Evolutionary conservation across 1,140 invertebrate species (phyloP).

Genomic region (Papilio aristodemus): DNA sequence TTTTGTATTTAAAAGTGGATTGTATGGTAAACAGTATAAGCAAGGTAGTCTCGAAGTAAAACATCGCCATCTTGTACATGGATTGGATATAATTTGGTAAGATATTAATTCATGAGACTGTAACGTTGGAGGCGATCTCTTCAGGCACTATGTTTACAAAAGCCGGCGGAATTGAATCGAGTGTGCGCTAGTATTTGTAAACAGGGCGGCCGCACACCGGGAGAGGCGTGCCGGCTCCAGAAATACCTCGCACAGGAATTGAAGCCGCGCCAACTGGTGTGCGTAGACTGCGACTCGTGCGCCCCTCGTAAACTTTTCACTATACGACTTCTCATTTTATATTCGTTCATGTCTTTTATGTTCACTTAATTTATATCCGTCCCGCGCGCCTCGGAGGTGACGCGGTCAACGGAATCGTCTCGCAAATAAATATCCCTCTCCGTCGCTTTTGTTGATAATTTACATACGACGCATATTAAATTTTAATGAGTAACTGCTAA

Average conservation of each 20-base stretch:
- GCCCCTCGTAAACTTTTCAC: conserved; percentile 71
- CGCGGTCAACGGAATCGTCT: conserved; percentile 43
- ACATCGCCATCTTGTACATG: background rate
- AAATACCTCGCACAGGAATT: conserved; percentile 78
- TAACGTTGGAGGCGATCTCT: conserved; percentile 50
- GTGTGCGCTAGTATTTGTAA: conserved; percentile 76
- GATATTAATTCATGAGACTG: conserved; percentile 33
- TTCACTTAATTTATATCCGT: conserved; percentile 61
- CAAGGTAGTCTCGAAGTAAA: background rate
- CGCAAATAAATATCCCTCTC: conserved; percentile 40
- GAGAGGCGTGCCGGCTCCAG: conserved; percentile 63
- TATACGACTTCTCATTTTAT: conserved; percentile 75
- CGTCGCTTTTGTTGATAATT: conserved; percentile 33
- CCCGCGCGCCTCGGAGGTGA: conserved; percentile 39
- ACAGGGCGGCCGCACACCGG: conserved; percentile 57
- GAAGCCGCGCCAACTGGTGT: conserved; percentile 75
- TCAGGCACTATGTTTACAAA: conserved; percentile 73
- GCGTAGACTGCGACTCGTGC: conserved; percentile 71
- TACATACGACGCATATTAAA: conserved; percentile 32
- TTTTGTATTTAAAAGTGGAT: too few relatives aligned
- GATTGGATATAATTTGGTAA: background rate
- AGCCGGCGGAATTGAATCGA: conserved; percentile 71
- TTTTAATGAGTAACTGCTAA: conserved; percentile 29
- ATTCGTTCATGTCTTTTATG: conserved; percentile 65
- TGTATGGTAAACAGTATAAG: background rate